Percentiles rank a stretch among this genome's conserved stretches.
phyloP scores from a whole-genome alignment of 92 coral and sea anemone genomes.

The Siderastrea radians region DNA sequence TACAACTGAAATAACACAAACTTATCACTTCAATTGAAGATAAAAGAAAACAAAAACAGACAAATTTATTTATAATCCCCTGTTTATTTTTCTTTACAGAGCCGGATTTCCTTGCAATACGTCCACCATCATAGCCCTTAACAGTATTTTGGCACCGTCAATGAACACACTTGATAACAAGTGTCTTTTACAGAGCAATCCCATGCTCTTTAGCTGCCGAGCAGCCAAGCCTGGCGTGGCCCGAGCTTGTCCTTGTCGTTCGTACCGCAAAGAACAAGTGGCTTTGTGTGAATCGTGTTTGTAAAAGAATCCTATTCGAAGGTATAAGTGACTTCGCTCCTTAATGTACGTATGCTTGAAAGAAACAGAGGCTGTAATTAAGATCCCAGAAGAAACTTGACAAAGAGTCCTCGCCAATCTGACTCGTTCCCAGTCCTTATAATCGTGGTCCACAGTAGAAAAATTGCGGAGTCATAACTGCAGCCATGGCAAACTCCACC shows the following conservation, averaged over 20 bases:
- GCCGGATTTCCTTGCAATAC: slow-evolving; percentile 4
- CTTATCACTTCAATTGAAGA: not conserved
- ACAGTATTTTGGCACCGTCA: slow-evolving; percentile 25
- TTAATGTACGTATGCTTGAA: too few relatives aligned
- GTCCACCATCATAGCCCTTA: not conserved
- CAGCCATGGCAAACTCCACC: too few relatives aligned
- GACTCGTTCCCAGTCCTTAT: too few relatives aligned
- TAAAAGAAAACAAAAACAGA: not conserved
- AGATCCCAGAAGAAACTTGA: too few relatives aligned
- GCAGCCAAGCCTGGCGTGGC: slow-evolving; percentile 68
- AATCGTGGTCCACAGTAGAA: too few relatives aligned
- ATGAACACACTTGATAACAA: not conserved
- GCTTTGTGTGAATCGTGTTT: slow-evolving; percentile 67
- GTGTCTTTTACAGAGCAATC: not conserved
- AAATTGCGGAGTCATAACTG: too few relatives aligned
- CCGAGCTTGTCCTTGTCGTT: slow-evolving; percentile 94
- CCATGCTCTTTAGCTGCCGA: slow-evolving; percentile 66
- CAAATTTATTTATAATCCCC: not conserved
- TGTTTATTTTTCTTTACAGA: not conserved
- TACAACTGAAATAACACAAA: not conserved
- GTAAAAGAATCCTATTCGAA: not conserved
- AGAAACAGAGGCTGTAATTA: too few relatives aligned
- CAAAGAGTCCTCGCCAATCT: too few relatives aligned
- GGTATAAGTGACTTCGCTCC: too few relatives aligned
- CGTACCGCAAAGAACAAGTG: slow-evolving; percentile 91